Conservation (phyloP, 2,888 invertebrate genomes). For the Eilema caniola region DNA sequence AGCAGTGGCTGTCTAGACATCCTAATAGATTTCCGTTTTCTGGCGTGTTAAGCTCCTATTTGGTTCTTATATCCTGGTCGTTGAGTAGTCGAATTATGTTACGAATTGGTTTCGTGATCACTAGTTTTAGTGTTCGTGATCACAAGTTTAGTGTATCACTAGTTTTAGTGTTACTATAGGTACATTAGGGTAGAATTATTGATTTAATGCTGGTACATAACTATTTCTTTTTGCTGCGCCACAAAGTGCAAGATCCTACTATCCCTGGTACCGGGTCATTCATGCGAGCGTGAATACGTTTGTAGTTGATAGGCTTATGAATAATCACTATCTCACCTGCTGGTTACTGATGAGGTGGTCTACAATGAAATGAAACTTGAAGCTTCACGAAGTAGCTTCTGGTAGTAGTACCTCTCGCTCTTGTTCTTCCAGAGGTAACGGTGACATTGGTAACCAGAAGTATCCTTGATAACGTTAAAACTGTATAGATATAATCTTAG, state of each 20-base stretch:
- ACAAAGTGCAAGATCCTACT: background rate
- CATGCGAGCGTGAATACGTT: too few relatives aligned
- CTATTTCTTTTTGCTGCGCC: background rate
- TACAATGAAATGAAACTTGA: too few relatives aligned
- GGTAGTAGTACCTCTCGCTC: too few relatives aligned
- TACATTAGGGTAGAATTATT: conserved; percentile 5
- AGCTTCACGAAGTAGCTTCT: too few relatives aligned
- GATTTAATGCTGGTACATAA: conserved; percentile 7
- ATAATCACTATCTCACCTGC: too few relatives aligned
- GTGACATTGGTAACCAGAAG: background rate
- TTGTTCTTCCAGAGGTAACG: too few relatives aligned
- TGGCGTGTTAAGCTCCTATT: conserved; percentile 16
- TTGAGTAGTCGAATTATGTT: conserved; percentile 9
- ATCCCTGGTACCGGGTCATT: too few relatives aligned
- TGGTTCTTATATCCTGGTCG: conserved; percentile 14
- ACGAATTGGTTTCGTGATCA: conserved; percentile 19
- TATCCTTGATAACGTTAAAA: background rate
- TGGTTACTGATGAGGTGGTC: too few relatives aligned
- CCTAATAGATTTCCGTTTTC: conserved; percentile 37
- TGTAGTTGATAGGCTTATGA: too few relatives aligned
- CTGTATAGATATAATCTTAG: too few relatives aligned
- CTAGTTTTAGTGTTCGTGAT: conserved; percentile 21
- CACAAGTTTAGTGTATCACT: too few relatives aligned
- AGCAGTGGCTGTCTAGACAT: conserved; percentile 48
- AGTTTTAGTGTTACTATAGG: too few relatives aligned